These are phyloP conservation scores for Noctua comes DNA, from an alignment of 2,888 invertebrate species.

Conservation along the genomic window DNA sequence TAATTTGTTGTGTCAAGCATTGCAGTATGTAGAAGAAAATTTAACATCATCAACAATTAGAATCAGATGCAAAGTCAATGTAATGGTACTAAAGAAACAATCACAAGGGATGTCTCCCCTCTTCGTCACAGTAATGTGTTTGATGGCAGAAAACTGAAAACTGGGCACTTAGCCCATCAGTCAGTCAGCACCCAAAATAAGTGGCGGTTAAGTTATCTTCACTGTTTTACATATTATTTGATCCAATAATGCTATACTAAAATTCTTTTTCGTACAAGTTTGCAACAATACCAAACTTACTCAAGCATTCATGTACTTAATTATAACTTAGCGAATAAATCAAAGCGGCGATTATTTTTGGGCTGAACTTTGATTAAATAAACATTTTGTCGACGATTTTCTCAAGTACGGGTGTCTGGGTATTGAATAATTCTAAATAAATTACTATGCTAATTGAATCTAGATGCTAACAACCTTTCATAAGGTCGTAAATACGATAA, in stretches of 20 bases:
- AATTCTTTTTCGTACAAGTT: slow-evolving; percentile 51
- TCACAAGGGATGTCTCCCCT: neutral
- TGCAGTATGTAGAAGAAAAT: neutral
- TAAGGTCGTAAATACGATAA: neutral
- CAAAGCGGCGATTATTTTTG: slow-evolving; percentile 42
- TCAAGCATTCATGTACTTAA: slow-evolving; percentile 59
- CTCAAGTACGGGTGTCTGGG: slow-evolving; percentile 20
- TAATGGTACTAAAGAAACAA: neutral
- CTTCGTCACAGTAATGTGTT: neutral
- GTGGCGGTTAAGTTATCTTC: slow-evolving; percentile 10
- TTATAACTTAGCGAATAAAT: slow-evolving; percentile 56
- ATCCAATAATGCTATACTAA: slow-evolving; percentile 40
- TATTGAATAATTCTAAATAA: slow-evolving; percentile 34
- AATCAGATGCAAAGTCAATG: neutral
- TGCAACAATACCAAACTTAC: slow-evolving; percentile 42
- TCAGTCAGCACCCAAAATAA: slow-evolving; percentile 1
- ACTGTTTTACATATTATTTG: slow-evolving; percentile 24
- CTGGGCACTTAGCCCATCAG: neutral
- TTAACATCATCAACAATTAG: neutral
- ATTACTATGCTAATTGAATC: slow-evolving; percentile 36
- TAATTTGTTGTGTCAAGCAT: neutral
- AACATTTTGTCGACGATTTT: slow-evolving; percentile 39
- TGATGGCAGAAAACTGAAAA: neutral
- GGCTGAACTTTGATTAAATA: slow-evolving; percentile 49
- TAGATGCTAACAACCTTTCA: slow-evolving; percentile 4